Evolutionary conservation across 2,888 invertebrate genomes (phyloP).

Genomic region (Neoaliturus tenellus): DNA sequence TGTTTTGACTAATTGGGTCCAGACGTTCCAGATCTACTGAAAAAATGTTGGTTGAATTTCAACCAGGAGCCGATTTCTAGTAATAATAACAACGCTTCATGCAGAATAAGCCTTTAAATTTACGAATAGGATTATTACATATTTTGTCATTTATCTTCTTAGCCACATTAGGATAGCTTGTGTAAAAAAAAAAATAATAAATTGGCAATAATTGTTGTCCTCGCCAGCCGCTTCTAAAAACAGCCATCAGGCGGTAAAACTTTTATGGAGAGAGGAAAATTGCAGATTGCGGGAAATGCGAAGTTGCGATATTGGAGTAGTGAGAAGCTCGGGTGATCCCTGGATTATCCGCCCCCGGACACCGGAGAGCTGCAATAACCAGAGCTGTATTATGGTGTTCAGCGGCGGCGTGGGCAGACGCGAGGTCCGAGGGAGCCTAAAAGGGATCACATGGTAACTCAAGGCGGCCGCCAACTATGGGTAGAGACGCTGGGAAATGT

Average conservation of each 20-base stretch:
- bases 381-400: not conserved
- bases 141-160: too few relatives aligned
- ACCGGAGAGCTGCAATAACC: not conserved
- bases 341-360: conserved; percentile 12
- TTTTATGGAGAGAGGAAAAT: not conserved
- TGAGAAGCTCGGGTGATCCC: not conserved
- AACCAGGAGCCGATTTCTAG: too few relatives aligned
- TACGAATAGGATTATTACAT: too few relatives aligned
- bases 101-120: too few relatives aligned
- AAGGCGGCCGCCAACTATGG: not conserved
- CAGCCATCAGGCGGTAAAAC: not conserved
- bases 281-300: not conserved
- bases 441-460: not conserved
- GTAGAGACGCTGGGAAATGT: not conserved
- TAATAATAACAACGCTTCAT: too few relatives aligned
- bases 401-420: not conserved
- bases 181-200: too few relatives aligned
- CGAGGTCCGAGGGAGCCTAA: not conserved
- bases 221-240: too few relatives aligned
- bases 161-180: too few relatives aligned
- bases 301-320: not conserved
- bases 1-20: too few relatives aligned
- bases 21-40: too few relatives aligned
- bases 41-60: too few relatives aligned
- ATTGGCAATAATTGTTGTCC: too few relatives aligned